Percentiles rank a stretch among this genome's conserved stretches.
phyloP scores from a whole-genome alignment of 2,888 invertebrate species.

The Meiosimyza platycephala region DNA sequence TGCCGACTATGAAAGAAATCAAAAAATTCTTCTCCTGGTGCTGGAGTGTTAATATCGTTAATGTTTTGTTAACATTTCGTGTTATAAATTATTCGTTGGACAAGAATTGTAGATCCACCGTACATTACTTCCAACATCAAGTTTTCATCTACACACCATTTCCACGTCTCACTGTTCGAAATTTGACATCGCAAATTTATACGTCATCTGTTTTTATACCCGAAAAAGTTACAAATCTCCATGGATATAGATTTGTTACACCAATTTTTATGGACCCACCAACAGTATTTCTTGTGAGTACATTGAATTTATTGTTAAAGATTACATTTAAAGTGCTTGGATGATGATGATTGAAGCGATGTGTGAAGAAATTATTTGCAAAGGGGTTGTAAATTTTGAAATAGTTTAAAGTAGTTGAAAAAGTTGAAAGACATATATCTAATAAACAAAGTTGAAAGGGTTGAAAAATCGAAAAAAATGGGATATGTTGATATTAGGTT shows the following conservation, averaged over 20 bases:
- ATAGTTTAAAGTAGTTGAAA: too few species aligned
- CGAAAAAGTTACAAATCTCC: constrained; percentile 10
- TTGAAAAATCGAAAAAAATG: too few species aligned
- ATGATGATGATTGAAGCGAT: too few species aligned
- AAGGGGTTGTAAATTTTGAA: too few species aligned
- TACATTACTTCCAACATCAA: background rate
- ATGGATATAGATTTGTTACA: constrained; percentile 28
- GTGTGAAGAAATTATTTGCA: too few species aligned
- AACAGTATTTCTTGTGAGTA: constrained; percentile 37
- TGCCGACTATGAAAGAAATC: background rate
- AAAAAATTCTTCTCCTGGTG: constrained; percentile 27
- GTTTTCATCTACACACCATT: constrained; percentile 35
- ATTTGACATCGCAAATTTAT: constrained; percentile 9
- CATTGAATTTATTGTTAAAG: too few species aligned
- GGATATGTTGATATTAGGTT: too few species aligned
- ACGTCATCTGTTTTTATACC: constrained; percentile 19
- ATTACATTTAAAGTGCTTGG: too few species aligned
- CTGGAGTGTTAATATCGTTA: constrained; percentile 4
- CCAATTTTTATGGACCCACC: constrained; percentile 38
- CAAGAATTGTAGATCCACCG: background rate
- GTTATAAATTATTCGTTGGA: background rate
- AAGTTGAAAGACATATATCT: too few species aligned
- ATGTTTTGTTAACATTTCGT: constrained; percentile 31
- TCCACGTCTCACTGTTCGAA: constrained; percentile 16
- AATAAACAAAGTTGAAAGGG: too few species aligned